Evolutionary conservation across 2,888 invertebrate genomes (phyloP), one percentile per base, ranked within the genome.

Genomic region (Colostygia pectinataria): DNA sequence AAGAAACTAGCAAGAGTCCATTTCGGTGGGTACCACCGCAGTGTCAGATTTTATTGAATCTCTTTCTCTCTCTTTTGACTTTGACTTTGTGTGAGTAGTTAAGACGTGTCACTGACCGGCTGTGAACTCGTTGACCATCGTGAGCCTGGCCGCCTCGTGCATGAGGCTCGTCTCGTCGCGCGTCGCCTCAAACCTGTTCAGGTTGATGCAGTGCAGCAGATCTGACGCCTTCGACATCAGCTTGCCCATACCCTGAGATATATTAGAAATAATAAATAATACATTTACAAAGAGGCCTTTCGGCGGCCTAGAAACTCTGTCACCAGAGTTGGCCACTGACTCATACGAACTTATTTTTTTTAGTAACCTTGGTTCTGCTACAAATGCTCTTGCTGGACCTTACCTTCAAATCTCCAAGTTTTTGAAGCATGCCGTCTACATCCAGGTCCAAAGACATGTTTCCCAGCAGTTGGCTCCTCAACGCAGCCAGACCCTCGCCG

Each of bases 101-200:
- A 18, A 3, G 4, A 18, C 18, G 20, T 4, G 25, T n/a, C n/a
- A 13, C 53, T 47, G 74, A 68, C 93, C 95, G 4, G 95, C 96
- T 67, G 95, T 92, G 59, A 96, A 93, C 36, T 94, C 92, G 58
- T 94, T 92, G 46, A 92, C 78, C 9, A 88, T 71, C 43, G 92
- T 91, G 7, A 95, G 83, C 4, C 80, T 68, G 1, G 91, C 91
- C 0, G 95, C 95, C 0, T 88, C 80, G 25, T 81, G 79, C 33
- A 92, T 91, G 13, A 95, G 77, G 10, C 91, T 84, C 1, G 78
- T 73, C 57, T 93, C 93, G 2, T 85, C 84, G 0, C 80, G 64
- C 15, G 91, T 84, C 0, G 92, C 77, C 34, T 81, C 71, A 68
- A 93, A 91, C 8, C 94, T 91, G 80, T 94, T 80, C 55, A 92